Evolutionary conservation across 2,888 invertebrate genomes (phyloP), one percentile per base, ranked within the genome.

Genomic region (Lacanobia oleracea): DNA sequence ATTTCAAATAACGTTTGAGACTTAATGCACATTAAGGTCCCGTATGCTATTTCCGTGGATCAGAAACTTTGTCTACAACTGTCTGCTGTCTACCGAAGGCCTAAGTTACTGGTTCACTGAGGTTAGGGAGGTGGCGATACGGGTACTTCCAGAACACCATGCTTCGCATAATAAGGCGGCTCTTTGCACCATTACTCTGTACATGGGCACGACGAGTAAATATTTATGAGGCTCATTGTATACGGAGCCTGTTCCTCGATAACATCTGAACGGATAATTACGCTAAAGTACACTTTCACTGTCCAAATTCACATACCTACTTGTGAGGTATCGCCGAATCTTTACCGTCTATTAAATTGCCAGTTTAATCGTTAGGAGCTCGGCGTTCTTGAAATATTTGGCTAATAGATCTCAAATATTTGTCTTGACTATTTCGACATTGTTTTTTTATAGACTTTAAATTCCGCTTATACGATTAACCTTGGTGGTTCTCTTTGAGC

Each of bases 101-200:
- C 65, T 66, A 79, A 63, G 50, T 67, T 65, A 65, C 60, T 67
- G 51, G 72, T 72, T 74, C 73, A 73, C 69, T 67, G 64, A 82
- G 86, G 86, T 85, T 85, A 82, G 40, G 70, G 59, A 86, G 79
- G 86, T 82, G 86, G 77, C 73, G 86, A 86, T 85, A 82, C 40
- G 80, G 67, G 50, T 73, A 79, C 74, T 57, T 68, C 54, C 68
- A 72, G 62, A 67, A 75, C 69, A 79, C 81, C 79, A 80, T 79
- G 82, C 79, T 78, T 77, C 82, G 88, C 87, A 88, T 88, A 87
- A 88, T 88, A 84, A 83, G 83, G 78, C 85, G 86, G 81, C 88
- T 83, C 86, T 86, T 86, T 85, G 82, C 88, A 80, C 86, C 84
- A 86, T 86, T 86, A 85, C 87, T 79, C 84, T 86, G 86, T 81